A percentile compares a stretch with the other conserved stretches of the same genome.
These are phyloP conservation scores for Scortum barcoo DNA, from an alignment of 2,113 vertebrate species.

Conservation along the genomic window DNA sequence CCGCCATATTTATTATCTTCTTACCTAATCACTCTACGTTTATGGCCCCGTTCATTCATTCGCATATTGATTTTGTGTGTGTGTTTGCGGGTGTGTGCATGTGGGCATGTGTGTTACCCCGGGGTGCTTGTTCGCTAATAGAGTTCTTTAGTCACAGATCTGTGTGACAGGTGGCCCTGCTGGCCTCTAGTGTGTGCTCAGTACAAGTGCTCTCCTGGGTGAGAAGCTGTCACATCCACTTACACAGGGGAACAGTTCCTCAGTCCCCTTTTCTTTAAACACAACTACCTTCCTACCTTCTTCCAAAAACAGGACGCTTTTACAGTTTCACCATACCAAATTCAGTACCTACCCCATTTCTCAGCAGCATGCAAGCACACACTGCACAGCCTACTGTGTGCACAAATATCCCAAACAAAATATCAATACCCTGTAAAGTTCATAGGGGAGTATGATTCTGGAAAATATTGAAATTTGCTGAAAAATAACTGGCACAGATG, in stretches of 20 bases:
- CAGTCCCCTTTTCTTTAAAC: constrained; percentile 52
- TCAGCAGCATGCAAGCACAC: constrained; percentile 24
- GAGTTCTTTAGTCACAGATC: constrained; percentile 80
- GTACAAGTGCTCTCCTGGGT: constrained; percentile 81
- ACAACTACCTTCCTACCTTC: constrained; percentile 48
- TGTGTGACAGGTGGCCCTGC: constrained; percentile 80
- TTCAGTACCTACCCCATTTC: constrained; percentile 21
- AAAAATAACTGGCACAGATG: constrained; percentile 40
- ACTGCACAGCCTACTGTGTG: background rate
- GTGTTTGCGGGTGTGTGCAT: background rate
- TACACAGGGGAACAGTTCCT: constrained; percentile 73
- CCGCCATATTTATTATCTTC: constrained; percentile 45
- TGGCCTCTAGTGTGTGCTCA: constrained; percentile 76
- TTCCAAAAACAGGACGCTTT: constrained; percentile 37
- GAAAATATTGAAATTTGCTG: constrained; percentile 15
- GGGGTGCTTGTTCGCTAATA: constrained; percentile 71
- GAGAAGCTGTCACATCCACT: constrained; percentile 82
- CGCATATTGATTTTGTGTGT: constrained; percentile 37
- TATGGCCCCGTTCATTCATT: constrained; percentile 30
- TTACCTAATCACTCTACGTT: constrained; percentile 55
- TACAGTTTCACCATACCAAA: constrained; percentile 29
- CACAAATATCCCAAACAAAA: constrained; percentile 24
- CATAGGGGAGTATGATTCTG: constrained; percentile 2
- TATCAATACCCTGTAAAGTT: constrained; percentile 33
- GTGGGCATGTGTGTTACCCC: constrained; percentile 29